Evolutionary conservation across 1,140 invertebrate species (phyloP), one percentile per base, ranked within the genome.

Genomic region (Condylostylus longicornis): DNA sequence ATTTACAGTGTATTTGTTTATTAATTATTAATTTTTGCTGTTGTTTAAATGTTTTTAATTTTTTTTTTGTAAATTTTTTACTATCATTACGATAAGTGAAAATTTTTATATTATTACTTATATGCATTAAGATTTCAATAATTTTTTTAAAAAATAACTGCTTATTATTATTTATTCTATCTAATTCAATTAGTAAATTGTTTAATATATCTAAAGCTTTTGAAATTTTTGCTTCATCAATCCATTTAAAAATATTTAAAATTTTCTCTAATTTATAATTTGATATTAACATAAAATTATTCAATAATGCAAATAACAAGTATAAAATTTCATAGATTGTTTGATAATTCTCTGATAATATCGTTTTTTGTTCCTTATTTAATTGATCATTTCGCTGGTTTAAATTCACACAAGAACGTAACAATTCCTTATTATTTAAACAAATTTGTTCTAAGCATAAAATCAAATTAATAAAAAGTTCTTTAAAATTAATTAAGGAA

Each of bases 41-140:
- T n/a, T n/a, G n/a, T n/a, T n/a, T n/a, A n/a, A n/a, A n/a, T n/a
- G n/a, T n/a, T n/a, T n/a, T n/a, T n/a, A n/a, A n/a, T n/a, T n/a
- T n/a, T n/a, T n/a, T n/a, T n/a, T n/a, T n/a, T n/a, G n/a, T n/a
- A n/a, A n/a, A n/a, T n/a, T n/a, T n/a, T n/a, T n/a, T n/a, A n/a
- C n/a, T n/a, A n/a, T n/a, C n/a, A n/a, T n/a, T n/a, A n/a, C n/a
- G n/a, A n/a, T n/a, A n/a, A n/a, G n/a, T 5, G 58, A 36, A 15
- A 49, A 58, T 8, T 38, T 48, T 17, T 41, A 35, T 35, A 45
- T 51, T 19, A 51, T 53, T 8, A 13, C 7, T 2, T 46, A 14
- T 52, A 52, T 9, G 52, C 49, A 13, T 52, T 50, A 18, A 35
- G 30, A 42, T n/a, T 31, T 42, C n/a, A 25, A 18, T 5, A 22